These are phyloP conservation scores for Tapirus indicus DNA, from an alignment of 2,797 vertebrate species.

Conservation along the genomic window DNA sequence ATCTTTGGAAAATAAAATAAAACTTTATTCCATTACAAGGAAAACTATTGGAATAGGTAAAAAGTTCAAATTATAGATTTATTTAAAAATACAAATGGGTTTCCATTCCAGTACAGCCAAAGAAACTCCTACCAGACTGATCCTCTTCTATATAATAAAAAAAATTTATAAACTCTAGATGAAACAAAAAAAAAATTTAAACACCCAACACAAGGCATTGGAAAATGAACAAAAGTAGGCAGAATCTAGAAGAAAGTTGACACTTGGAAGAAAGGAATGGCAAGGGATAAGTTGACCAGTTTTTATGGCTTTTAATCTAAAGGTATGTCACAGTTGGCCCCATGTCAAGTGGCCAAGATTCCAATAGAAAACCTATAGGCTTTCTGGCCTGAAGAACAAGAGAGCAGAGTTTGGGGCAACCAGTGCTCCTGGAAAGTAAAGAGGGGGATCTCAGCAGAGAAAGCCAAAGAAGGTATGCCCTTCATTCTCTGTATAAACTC, in stretches of 20 bases:
- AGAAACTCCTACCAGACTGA: neutral
- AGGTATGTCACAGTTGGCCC: neutral
- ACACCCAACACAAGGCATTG: neutral
- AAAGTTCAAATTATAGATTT: constrained; percentile 42
- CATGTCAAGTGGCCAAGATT: neutral
- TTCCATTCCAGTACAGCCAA: neutral
- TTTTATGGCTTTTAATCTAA: neutral
- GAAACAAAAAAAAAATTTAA: constrained; percentile 4
- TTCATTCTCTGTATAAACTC: neutral
- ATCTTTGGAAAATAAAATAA: constrained; percentile 60
- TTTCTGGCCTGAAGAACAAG: neutral
- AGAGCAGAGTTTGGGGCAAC: neutral
- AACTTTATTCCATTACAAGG: neutral
- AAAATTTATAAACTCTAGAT: neutral
- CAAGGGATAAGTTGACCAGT: neutral
- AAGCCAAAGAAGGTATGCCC: neutral
- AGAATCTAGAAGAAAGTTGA: neutral
- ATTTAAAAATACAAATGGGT: constrained; percentile 39
- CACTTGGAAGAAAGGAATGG: neutral
- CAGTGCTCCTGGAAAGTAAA: neutral
- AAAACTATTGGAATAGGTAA: constrained; percentile 22
- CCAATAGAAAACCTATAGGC: neutral
- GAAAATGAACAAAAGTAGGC: neutral
- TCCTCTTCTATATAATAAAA: neutral
- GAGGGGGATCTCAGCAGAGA: neutral